Base-by-base conservation (phyloP, 2,113 vertebrate species). In the Okapia johnstoni region DNA sequence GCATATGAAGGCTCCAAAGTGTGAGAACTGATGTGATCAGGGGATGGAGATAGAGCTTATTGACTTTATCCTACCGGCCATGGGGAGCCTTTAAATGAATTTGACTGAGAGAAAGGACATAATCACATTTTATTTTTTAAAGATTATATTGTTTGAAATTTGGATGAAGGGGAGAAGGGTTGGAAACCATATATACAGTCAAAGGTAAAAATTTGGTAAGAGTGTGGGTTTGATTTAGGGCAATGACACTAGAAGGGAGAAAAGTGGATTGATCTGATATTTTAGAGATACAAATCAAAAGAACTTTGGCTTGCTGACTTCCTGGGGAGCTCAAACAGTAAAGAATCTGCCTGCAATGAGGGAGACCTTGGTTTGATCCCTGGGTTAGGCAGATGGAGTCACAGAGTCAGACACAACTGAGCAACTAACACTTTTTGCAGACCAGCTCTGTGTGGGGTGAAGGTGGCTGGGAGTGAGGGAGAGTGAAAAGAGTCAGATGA, bases 51-150 rank as follows among this genome's bases (percentile, higher is more conserved):
- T 1, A n/a, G 52, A 46, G 7, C 30, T 23, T 61, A n/a, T 1
- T 33, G 60, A 60, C 43, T 77, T 52, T 33, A 50, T 40, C 36
- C 33, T 30, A 6, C 1, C 10, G 3, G 7, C 3, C 55, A 15
- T 4, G 13, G 12, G 5, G 12, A 19, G 3, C 1, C 1, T 33
- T 92, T 76, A 61, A 50, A 54, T 4, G 30, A 36, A 16, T 61
- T 50, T 40, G 46, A 58, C 17, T 5, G 61, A 88, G 52, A 54
- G 7, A 85, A 33, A 43, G 48, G 58, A 15, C 8, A 73, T 30
- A 79, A 52, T 84, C 6, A 33, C 26, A 84, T 73, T 63, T 40
- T 52, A 36, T 61, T 73, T 93, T 80, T 73, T 17, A 95, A 96
- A 90, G 55, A 3, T 86, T 88, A 33, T 21, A 6, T 36, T 50